Evolutionary conservation across 2,797 vertebrate genomes (phyloP).

Genomic region (Poeciliopsis paucimaculata): DNA sequence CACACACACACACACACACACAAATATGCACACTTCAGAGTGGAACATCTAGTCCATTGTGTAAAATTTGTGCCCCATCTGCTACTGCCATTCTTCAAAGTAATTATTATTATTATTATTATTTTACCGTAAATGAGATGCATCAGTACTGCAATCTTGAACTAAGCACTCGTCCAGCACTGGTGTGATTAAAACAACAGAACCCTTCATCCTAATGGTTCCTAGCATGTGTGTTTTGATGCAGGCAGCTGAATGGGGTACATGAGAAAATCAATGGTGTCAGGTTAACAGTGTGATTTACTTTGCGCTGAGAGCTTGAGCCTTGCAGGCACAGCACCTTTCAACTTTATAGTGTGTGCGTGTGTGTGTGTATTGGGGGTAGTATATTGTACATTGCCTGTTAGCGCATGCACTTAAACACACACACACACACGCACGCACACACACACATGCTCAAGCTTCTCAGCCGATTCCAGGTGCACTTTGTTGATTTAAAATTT

Average conservation of each 20-base stretch:
- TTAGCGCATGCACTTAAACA: constrained; percentile 55
- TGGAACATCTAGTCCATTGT: constrained; percentile 71
- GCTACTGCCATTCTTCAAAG: constrained; percentile 35
- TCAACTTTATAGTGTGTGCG: constrained; percentile 56
- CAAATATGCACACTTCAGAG: constrained; percentile 21
- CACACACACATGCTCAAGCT: constrained; percentile 26
- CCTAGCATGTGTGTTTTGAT: constrained; percentile 46
- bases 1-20: not conserved
- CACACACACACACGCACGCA: constrained; percentile 13
- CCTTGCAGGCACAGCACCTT: constrained; percentile 75
- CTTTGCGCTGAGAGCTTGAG: constrained; percentile 66
- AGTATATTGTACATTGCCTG: constrained; percentile 55
- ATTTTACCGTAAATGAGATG: constrained; percentile 31
- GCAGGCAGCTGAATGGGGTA: constrained; percentile 53
- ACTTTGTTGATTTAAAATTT: constrained; percentile 76
- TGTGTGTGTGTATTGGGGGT: constrained; percentile 23
- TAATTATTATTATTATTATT: constrained; percentile 14
- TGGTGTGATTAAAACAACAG: constrained; percentile 49
- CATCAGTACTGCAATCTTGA: constrained; percentile 41
- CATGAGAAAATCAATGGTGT: constrained; percentile 70
- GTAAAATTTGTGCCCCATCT: constrained; percentile 55
- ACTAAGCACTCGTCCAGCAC: constrained; percentile 14
- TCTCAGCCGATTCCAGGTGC: constrained; percentile 72
- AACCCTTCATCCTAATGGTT: constrained; percentile 57
- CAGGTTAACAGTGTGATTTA: constrained; percentile 75